Evolutionary conservation across 2,888 invertebrate genomes (phyloP).

Genomic region (Sesia bembeciformis): DNA sequence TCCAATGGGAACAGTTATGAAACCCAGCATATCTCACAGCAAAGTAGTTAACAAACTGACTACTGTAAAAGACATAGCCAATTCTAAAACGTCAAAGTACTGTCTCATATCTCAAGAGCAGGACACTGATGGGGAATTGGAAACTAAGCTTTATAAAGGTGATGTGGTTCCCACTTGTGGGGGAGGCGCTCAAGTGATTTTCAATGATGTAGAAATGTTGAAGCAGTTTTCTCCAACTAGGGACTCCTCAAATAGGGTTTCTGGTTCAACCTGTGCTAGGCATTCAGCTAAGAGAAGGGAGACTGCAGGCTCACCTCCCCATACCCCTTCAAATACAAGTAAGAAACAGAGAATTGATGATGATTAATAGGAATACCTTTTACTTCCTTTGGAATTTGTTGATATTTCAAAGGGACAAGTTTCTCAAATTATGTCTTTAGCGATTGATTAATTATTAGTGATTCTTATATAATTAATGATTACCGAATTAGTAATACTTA

Average conservation of each 20-base stretch:
- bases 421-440: too few species aligned
- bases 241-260: conserved; percentile 35
- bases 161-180: conserved; percentile 95
- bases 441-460: too few species aligned
- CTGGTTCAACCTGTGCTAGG: conserved; percentile 44
- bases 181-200: conserved; percentile 96
- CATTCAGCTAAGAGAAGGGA: conserved; percentile 60
- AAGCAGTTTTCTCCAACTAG: conserved; percentile 84
- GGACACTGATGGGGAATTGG: conserved; percentile 93
- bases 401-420: too few species aligned
- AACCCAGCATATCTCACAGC: conserved; percentile 86
- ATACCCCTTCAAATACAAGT: conserved; percentile 58
- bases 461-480: too few species aligned
- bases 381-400: neutral
- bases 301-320: conserved; percentile 51
- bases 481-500: too few species aligned
- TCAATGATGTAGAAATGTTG: conserved; percentile 94
- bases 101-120: conserved; percentile 94
- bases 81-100: conserved; percentile 86
- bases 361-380: conserved; percentile 19
- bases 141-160: conserved; percentile 94
- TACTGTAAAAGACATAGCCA: conserved; percentile 83
- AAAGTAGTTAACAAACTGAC: conserved; percentile 89
- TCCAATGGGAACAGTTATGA: conserved; percentile 91
- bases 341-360: conserved; percentile 62